These are phyloP conservation scores for Sturmia bella DNA, from an alignment of 2,888 invertebrate genomes.

Conservation along the genomic window DNA sequence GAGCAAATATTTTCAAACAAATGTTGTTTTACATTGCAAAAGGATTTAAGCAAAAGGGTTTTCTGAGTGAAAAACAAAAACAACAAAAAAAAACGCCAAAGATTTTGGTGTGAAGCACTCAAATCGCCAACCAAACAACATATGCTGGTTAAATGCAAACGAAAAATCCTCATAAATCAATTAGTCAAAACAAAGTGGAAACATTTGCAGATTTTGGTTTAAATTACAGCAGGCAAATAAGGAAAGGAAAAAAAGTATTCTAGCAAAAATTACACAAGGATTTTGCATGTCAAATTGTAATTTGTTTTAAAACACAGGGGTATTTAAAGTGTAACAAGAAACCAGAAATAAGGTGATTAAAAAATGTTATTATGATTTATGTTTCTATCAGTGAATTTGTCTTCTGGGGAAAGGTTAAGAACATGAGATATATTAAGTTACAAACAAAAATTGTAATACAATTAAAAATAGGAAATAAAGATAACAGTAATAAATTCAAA, in stretches of 20 bases:
- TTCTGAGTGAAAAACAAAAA: slow-evolving; percentile 11
- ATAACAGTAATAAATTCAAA: too few species aligned
- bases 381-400: slow-evolving; percentile 53
- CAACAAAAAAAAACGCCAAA: background rate
- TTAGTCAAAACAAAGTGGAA: slow-evolving; percentile 68
- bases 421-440: too few species aligned
- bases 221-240: slow-evolving; percentile 54
- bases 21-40: slow-evolving; percentile 47
- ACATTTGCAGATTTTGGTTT: slow-evolving; percentile 68
- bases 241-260: slow-evolving; percentile 1
- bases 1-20: slow-evolving; percentile 48
- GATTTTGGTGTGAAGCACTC: slow-evolving; percentile 2
- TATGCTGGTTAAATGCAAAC: slow-evolving; percentile 68
- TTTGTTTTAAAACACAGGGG: slow-evolving; percentile 56
- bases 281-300: slow-evolving; percentile 70
- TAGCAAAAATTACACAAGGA: slow-evolving; percentile 46
- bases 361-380: slow-evolving; percentile 66
- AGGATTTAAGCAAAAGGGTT: slow-evolving; percentile 46
- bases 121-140: slow-evolving; percentile 48
- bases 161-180: slow-evolving; percentile 70
- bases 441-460: background rate
- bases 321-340: slow-evolving; percentile 64
- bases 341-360: slow-evolving; percentile 62
- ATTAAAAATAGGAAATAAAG: background rate
- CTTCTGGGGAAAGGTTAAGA: background rate